These are phyloP conservation scores for Xerus rutilus DNA, from an alignment of 2,797 vertebrate genomes.

Conservation along the genomic window DNA sequence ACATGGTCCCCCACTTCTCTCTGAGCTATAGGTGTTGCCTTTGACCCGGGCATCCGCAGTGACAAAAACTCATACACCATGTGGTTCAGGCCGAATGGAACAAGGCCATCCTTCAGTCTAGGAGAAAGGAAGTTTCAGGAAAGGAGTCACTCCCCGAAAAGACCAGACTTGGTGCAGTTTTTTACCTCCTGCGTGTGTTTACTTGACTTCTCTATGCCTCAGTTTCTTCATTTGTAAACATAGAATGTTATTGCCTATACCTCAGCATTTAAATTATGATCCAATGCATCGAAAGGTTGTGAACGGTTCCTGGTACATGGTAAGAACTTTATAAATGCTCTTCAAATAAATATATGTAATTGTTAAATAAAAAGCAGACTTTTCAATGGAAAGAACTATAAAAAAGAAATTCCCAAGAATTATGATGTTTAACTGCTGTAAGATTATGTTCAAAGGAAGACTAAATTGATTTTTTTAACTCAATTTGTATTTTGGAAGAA, in stretches of 20 bases:
- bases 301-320: neutral
- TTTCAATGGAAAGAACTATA: neutral
- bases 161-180: neutral
- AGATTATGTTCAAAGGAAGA: neutral
- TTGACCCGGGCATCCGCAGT: neutral
- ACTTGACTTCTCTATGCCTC: neutral
- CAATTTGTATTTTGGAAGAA: neutral
- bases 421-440: neutral
- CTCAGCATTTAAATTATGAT: neutral
- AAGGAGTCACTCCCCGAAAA: neutral
- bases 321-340: neutral
- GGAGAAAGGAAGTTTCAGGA: slow-evolving; percentile 39
- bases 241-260: no score
- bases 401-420: neutral
- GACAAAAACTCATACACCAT: neutral
- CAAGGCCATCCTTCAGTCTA: slow-evolving; percentile 9
- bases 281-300: neutral
- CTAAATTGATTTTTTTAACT: neutral
- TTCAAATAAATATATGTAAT: neutral
- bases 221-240: neutral
- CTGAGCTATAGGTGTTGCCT: neutral
- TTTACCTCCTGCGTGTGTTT: neutral
- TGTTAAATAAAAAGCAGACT: neutral
- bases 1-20: neutral
- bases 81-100: slow-evolving; percentile 7